Base-by-base conservation (phyloP, 2,797 vertebrate species). In the Hemitrygon akajei region DNA sequence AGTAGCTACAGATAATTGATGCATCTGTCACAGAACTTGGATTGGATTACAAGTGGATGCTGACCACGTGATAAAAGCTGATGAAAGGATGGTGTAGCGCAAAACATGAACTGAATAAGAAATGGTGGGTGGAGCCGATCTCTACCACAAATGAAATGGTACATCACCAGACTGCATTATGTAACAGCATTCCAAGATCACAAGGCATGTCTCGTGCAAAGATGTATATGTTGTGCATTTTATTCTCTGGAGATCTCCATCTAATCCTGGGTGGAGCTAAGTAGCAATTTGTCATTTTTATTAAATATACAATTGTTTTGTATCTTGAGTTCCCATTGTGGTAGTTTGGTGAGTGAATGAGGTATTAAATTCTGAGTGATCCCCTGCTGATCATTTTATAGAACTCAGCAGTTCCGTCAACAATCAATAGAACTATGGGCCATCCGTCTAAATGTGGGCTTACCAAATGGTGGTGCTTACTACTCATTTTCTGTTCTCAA, bases 31-130 rank as follows among this genome's bases (percentile, higher is more conserved):
- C 60, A 58, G 58, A 84, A 84, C 25, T 0, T 84, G 81, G 81
- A 84, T 30, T 84, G 81, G 81, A 84, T 58, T 84, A 58, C 47
- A 89, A 89, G 82, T 47, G 84, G 27, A 63, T n/a, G 58, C 63
- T 30, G 16, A 87, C 14, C 58, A 86, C 10, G 47, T 47, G 47
- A 47, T 47, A 47, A 47, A 86, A 79, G 18, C 5, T 47, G n/a
- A 87, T 87, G 11, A n/a, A 87, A 63, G n/a, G 27, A 63, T 60
- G 58, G 14, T n/a, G 27, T 63, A n/a, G 30, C 11, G 0, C 84
- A 87, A 87, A 60, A 60, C 12, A n/a, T 87, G 84, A 11, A 87
- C 47, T 87, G 58, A 58, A 60, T 87, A 30, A 18, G 12, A 84
- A 84, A 27, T 86, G 30, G 82, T n/a, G 47, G 47, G 1, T 10